Base-by-base conservation (phyloP, 2,797 vertebrate genomes). In the Pachyuromys duprasi region DNA sequence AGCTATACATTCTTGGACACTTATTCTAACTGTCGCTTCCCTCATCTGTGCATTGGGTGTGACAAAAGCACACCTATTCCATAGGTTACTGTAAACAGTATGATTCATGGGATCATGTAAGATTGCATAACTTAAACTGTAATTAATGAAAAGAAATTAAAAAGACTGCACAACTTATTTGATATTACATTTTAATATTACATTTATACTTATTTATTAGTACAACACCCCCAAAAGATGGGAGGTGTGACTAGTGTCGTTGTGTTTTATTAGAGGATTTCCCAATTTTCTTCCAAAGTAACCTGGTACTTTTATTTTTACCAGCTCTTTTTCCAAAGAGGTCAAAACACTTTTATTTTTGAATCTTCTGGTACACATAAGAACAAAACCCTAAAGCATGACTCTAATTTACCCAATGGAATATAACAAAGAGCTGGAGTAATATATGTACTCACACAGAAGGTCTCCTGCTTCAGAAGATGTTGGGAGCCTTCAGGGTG, bases 311-410 rank as follows among this genome's bases (percentile, higher is more conserved):
- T 65, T 22, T 87, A 45, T 75, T 18, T 42, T 3, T 36, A n/a
- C 67, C 53, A 93, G 69, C n/a, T 79, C n/a, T 53, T 82, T 87
- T 53, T 95, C 39, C 15, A 67, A 75, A 95, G 70, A 94, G 3
- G 28, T 86, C 79, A 95, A 74, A 93, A 17, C 22, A 55, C 49
- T 81, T 95, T 67, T 28, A 93, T 49, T 89, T 96, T 80, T 55
- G 8, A 94, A 55, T 86, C 57, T 94, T 87, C n/a, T 91, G 75
- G 24, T 11, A 49, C 28, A 13, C 20, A 62, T 42, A 93, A 83
- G 53, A 87, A 17, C 33, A n/a, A 95, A 89, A 81, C 81, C 53
- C 39, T 82, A 49, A 74, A 72, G 7, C 11, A 31, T n/a, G 3
- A 74, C 36, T 45, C 36, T 89, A 55, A 22, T 89, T 94, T 80